phyloP scores from a whole-genome alignment of 2,113 vertebrate genomes.

The Melanerpes formicivorus region DNA sequence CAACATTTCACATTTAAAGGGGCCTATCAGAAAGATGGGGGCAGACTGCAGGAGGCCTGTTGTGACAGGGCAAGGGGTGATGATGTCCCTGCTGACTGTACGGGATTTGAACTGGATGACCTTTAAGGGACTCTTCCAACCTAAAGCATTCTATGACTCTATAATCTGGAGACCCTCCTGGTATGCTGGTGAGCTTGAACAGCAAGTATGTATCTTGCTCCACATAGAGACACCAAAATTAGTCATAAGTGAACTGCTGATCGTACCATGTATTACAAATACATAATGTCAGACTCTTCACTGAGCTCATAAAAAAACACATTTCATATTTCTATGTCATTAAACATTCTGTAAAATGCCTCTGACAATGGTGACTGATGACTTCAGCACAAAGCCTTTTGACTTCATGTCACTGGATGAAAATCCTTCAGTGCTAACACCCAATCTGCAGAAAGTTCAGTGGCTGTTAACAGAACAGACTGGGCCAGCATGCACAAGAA shows the following conservation, averaged over 20 bases:
- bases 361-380: neutral
- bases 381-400: neutral
- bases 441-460: neutral
- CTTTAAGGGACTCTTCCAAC: too few species aligned
- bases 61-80: too few species aligned
- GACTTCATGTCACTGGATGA: neutral
- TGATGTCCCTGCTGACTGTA: too few species aligned
- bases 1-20: too few species aligned
- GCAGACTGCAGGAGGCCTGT: too few species aligned
- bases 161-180: neutral
- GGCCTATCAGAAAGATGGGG: too few species aligned
- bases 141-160: too few species aligned
- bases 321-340: neutral
- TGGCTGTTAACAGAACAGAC: neutral
- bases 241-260: neutral
- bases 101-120: too few species aligned
- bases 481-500: neutral
- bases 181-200: rapidly evolving
- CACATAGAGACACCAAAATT: neutral
- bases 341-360: neutral
- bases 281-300: neutral
- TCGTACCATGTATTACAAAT: neutral
- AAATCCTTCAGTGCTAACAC: neutral
- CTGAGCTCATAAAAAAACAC: neutral
- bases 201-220: neutral